Evolutionary conservation across 2,888 invertebrate genomes (phyloP), one percentile per base, ranked within the genome.

Genomic region (Antheraea assamensis): DNA sequence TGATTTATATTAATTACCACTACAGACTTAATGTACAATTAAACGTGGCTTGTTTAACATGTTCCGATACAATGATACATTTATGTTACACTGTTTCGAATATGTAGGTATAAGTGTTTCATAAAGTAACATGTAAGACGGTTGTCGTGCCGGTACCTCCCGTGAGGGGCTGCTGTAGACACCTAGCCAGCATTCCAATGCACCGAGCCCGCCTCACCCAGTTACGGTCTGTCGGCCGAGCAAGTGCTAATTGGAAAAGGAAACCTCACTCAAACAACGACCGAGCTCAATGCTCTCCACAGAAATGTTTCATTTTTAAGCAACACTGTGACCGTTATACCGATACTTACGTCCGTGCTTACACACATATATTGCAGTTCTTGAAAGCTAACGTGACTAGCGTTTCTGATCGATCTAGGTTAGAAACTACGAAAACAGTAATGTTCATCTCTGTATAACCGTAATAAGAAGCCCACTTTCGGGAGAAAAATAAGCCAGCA

Each of bases 231-330:
- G 88, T 89, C 92, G 92, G 88, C 88, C 88, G 89, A 88, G 87
- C 85, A 86, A 85, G 95, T 94, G 95, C 91, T 95, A 95, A 95
- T 95, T 95, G 94, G 89, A 87, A 95, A 94, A 93, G 95, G 92
- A 93, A 95, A 95, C 95, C 86, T 93, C 91, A 88, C 86, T 93
- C 91, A 88, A 94, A 95, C 95, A 94, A 93, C 93, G 90, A 89
- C 89, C 88, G 87, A 88, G 93, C 94, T 93, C 94, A 93, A 92
- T 91, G 93, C 93, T 93, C 94, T 92, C 91, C 88, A 93, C 93
- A 92, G 92, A 92, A 92, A 93, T 91, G 93, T 91, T 94, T 93
- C 93, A 93, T 93, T 93, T 93, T 94, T 92, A 92, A 94, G 92
- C 89, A 90, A 87, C 87, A 83, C 81, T 83, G 85, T 83, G 87